Evolutionary conservation across 2,797 vertebrate genomes (phyloP).

Genomic region (Notoglanidium macrostoma): DNA sequence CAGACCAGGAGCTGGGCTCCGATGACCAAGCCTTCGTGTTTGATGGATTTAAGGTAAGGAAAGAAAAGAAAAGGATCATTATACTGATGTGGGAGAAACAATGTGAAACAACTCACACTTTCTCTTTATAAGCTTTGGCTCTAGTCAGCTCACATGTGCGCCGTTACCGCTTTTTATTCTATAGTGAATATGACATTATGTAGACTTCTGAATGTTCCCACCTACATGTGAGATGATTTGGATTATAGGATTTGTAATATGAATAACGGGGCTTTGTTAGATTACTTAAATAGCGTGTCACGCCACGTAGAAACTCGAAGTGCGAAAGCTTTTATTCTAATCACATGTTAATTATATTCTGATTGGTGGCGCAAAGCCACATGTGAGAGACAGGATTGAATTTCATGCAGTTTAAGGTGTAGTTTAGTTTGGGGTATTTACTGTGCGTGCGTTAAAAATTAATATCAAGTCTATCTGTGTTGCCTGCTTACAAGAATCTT

Average conservation of each 20-base stretch:
- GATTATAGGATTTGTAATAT: neutral
- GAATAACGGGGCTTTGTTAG: neutral
- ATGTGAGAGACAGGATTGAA: neutral
- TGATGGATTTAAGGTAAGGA: constrained; percentile 90
- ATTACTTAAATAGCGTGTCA: neutral
- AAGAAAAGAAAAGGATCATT: neutral
- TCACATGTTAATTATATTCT: neutral
- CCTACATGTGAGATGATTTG: neutral
- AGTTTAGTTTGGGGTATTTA: neutral
- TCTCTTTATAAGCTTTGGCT: neutral
- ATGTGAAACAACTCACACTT: neutral
- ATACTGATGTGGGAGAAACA: neutral
- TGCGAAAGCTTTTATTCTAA: neutral
- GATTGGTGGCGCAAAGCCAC: neutral
- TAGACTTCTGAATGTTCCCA: neutral
- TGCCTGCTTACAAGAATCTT: neutral
- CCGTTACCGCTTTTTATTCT: neutral
- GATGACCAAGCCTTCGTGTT: constrained; percentile 93
- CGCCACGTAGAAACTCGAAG: neutral
- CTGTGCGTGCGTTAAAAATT: neutral
- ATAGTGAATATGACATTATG: neutral
- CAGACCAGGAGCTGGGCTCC: constrained; percentile 89
- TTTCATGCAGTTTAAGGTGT: neutral
- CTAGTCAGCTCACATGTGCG: neutral
- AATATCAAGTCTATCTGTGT: neutral